Conservation (phyloP, 2,888 invertebrate genomes). For the Smittia sp. region DNA sequence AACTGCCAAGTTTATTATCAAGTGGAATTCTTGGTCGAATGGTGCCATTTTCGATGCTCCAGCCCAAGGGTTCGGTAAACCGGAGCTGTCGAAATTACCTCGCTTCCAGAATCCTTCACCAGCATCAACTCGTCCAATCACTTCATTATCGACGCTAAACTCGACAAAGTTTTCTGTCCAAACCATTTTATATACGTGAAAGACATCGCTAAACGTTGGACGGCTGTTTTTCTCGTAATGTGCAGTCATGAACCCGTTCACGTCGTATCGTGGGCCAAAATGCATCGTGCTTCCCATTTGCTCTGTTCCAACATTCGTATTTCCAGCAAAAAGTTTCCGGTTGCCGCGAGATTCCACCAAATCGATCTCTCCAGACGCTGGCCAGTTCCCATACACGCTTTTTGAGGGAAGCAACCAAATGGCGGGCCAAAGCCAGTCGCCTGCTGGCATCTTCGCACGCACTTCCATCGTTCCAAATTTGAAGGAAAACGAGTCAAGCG, state of each 20-base stretch:
- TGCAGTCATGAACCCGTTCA: slow-evolving; percentile 50
- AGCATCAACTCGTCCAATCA: slow-evolving; percentile 55
- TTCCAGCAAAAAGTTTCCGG: slow-evolving; percentile 53
- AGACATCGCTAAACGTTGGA: slow-evolving; percentile 57
- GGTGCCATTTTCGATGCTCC: slow-evolving; percentile 57
- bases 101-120: slow-evolving; percentile 65
- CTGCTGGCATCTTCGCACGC: slow-evolving; percentile 65
- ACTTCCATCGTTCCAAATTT: slow-evolving; percentile 65
- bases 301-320: slow-evolving; percentile 59
- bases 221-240: slow-evolving; percentile 32
- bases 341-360: slow-evolving; percentile 65
- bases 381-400: slow-evolving; percentile 63
- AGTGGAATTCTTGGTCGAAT: slow-evolving; percentile 60
- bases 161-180: slow-evolving; percentile 60
- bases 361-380: slow-evolving; percentile 71
- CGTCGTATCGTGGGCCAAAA: slow-evolving; percentile 61
- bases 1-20: slow-evolving; percentile 68
- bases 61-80: slow-evolving; percentile 59
- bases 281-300: slow-evolving; percentile 63
- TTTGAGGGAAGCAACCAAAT: not conserved
- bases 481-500: slow-evolving; percentile 63
- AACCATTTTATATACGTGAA: slow-evolving; percentile 64
- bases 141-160: slow-evolving; percentile 55
- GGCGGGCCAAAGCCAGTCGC: slow-evolving; percentile 59
- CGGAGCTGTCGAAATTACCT: slow-evolving; percentile 57